phyloP scores from a whole-genome alignment of 23 tunicate genomes.

The Oikopleura dioica region DNA sequence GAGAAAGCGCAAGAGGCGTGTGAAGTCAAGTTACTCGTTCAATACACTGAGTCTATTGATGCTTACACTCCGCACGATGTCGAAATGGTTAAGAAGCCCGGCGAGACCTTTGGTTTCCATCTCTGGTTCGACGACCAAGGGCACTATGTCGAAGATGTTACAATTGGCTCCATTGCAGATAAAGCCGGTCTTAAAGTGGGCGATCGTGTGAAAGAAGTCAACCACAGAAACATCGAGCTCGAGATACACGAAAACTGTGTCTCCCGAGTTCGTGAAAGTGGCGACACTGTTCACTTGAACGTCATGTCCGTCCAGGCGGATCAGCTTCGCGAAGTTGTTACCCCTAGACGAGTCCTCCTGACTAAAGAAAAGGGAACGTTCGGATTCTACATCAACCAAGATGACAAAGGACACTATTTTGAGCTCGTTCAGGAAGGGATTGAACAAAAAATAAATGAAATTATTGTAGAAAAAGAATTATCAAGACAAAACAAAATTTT shows the following conservation, averaged over 20 bases:
- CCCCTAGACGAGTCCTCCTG: slow-evolving; percentile 18
- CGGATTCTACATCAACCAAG: slow-evolving; percentile 59
- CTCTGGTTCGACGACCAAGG: slow-evolving; percentile 85
- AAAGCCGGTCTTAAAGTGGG: slow-evolving; percentile 51
- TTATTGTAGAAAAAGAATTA: too few relatives aligned
- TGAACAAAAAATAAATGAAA: too few relatives aligned
- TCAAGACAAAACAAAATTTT: too few relatives aligned
- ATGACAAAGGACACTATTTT: slow-evolving; percentile 37
- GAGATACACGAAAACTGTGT: slow-evolving; percentile 46
- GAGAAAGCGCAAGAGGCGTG: neutral
- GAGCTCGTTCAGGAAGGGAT: slow-evolving; percentile 40
- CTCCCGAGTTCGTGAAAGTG: slow-evolving; percentile 21
- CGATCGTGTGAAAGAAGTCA: slow-evolving; percentile 51
- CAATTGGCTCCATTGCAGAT: slow-evolving; percentile 86
- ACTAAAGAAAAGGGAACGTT: slow-evolving; percentile 36
- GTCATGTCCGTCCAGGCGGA: slow-evolving; percentile 24
- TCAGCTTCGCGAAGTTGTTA: slow-evolving; percentile 15
- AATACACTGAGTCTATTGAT: slow-evolving; percentile 8
- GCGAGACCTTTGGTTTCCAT: slow-evolving; percentile 41
- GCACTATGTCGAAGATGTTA: slow-evolving; percentile 92
- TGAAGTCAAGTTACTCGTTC: neutral
- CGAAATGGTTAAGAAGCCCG: slow-evolving; percentile 27
- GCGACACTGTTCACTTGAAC: slow-evolving; percentile 26
- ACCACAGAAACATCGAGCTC: slow-evolving; percentile 28
- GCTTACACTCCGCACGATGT: slow-evolving; percentile 37